A percentile compares a stretch with the other conserved stretches of the same genome.
These are phyloP conservation scores for Eptatretus atami DNA, from an alignment of 2,797 vertebrate genomes.

Conservation along the genomic window DNA sequence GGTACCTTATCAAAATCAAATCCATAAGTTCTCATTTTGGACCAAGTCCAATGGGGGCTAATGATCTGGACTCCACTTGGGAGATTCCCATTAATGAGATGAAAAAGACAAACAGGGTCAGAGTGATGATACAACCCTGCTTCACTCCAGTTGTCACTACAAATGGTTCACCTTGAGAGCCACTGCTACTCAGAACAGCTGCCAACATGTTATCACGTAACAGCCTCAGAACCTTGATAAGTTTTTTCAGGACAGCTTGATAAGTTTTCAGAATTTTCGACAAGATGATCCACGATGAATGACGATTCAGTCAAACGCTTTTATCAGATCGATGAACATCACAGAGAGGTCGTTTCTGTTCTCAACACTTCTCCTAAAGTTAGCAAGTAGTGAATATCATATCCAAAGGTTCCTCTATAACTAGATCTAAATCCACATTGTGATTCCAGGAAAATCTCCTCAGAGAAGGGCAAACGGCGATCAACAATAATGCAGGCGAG, in stretches of 20 bases:
- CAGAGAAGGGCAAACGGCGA: neutral
- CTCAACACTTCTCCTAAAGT: neutral
- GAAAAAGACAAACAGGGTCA: neutral
- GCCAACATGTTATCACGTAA: neutral
- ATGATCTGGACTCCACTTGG: neutral
- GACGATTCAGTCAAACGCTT: neutral
- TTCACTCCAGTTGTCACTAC: neutral
- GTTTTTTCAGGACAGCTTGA: neutral
- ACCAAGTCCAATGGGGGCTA: too few species aligned
- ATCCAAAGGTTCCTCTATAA: neutral
- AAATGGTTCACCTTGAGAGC: neutral
- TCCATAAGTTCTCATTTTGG: too few species aligned
- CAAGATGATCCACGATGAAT: neutral
- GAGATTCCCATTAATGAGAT: neutral
- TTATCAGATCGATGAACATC: neutral
- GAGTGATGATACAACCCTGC: neutral
- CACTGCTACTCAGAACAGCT: neutral
- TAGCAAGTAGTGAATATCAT: neutral
- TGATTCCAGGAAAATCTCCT: neutral
- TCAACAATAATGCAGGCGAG: neutral
- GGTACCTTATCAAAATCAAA: too few species aligned
- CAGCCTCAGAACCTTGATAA: too few species aligned
- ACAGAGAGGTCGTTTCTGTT: neutral
- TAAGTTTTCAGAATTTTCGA: neutral
- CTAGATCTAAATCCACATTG: constrained; percentile 1